These are phyloP conservation scores for Echinops telfairi DNA, from an alignment of 2,113 vertebrate species.

Conservation along the genomic window DNA sequence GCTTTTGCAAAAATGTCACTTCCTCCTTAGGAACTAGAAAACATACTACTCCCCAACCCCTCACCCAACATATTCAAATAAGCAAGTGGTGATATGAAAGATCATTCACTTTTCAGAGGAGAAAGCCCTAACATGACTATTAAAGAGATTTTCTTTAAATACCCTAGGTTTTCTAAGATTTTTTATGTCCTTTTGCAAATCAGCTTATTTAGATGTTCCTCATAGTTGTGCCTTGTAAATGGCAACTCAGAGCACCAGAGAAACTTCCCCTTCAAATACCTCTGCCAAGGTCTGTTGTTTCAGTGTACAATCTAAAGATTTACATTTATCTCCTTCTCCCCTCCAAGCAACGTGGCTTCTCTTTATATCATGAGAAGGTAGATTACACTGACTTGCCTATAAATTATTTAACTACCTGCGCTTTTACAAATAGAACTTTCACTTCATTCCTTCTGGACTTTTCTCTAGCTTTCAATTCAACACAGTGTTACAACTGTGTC, in stretches of 20 bases:
- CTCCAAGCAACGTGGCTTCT: background rate
- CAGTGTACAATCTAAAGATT: background rate
- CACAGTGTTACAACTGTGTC: background rate
- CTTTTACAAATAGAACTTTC: conserved; percentile 37
- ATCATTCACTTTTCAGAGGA: background rate
- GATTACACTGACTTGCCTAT: background rate
- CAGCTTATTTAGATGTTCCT: background rate
- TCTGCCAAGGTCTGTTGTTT: background rate
- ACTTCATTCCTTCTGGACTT: background rate
- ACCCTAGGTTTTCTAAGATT: conserved; percentile 2
- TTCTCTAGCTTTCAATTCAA: background rate
- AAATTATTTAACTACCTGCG: conserved; percentile 28
- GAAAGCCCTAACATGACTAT: background rate
- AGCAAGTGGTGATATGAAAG: background rate
- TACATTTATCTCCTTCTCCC: background rate
- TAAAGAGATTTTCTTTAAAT: background rate
- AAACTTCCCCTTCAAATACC: background rate
- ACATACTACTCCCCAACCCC: background rate
- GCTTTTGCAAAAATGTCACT: background rate
- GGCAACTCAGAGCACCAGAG: background rate
- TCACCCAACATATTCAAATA: background rate
- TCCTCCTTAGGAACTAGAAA: conserved; percentile 6
- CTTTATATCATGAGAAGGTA: background rate
- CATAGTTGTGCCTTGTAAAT: too few relatives aligned
- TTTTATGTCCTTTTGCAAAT: conserved; percentile 15